A percentile compares a stretch with the other conserved stretches of the same genome.
These are phyloP conservation scores for Apodemia zela DNA, from an alignment of 2,888 invertebrate genomes.

Conservation along the genomic window DNA sequence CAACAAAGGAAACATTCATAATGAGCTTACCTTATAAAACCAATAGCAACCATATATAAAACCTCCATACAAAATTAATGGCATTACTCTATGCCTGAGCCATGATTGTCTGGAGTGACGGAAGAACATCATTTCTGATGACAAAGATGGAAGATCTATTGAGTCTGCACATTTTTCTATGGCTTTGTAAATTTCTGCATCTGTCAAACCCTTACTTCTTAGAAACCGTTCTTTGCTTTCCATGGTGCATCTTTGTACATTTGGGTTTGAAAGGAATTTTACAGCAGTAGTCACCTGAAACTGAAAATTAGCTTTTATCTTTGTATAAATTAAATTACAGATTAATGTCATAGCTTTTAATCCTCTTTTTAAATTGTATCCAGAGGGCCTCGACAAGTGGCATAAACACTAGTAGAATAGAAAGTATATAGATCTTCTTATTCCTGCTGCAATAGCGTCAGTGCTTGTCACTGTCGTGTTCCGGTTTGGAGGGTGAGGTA, in stretches of 20 bases:
- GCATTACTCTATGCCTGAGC: constrained; percentile 86
- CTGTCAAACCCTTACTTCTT: constrained; percentile 87
- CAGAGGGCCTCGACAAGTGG: too few species aligned
- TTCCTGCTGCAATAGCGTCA: too few species aligned
- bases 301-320: constrained; percentile 26
- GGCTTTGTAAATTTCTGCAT: constrained; percentile 87
- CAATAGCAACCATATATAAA: constrained; percentile 89
- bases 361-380: not conserved
- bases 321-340: not conserved
- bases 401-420: too few species aligned
- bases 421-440: too few species aligned
- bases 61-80: constrained; percentile 87
- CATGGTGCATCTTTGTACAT: constrained; percentile 87
- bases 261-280: constrained; percentile 92
- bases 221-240: constrained; percentile 90
- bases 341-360: not conserved
- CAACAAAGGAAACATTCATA: not conserved
- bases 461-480: too few species aligned
- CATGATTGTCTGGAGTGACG: constrained; percentile 57
- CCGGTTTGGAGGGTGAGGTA: too few species aligned
- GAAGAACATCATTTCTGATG: constrained; percentile 66
- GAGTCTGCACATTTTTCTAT: constrained; percentile 82
- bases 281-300: constrained; percentile 90
- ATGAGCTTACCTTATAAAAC: constrained; percentile 86
- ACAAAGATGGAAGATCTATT: constrained; percentile 57